Base-by-base conservation (phyloP, 2,797 vertebrate species). In the Naso thynnoides region DNA sequence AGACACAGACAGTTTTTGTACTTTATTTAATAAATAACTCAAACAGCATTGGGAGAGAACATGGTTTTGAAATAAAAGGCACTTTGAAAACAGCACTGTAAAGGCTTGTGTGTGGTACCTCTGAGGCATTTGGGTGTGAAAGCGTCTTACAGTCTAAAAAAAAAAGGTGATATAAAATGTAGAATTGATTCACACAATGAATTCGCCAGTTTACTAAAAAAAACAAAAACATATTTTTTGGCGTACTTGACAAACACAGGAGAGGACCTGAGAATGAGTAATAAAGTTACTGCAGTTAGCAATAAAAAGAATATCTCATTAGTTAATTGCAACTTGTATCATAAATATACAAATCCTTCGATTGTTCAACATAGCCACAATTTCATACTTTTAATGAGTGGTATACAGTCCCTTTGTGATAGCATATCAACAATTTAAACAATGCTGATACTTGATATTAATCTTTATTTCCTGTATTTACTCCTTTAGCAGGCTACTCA, bases 1-100 rank as follows among this genome's bases (percentile, higher is more conserved):
- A n/a, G 19, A 76, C 13, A 70, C n/a, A 44, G 4, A 63, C 31
- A n/a, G 4, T 47, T 88, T 83, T 81, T 83, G 66, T 78, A 75
- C 42, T 91, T 90, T 93, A 88, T 94, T 94, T 91, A 94, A 94
- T 94, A 94, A 94, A 94, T 94, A 93, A 91, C 79, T 87, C 83
- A 84, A 89, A 92, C 89, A 91, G 85, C 81, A 91, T 70, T 71
- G 84, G 76, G 80, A 86, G 78, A 86, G 53, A 91, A 87, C 70
- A 83, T 82, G 66, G 56, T 81, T 59, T 61, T 87, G 81, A 91
- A 93, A 92, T 80, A 85, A 92, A 91, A 93, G 92, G 90, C 91
- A 93, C 91, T 92, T 93, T 75, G 49, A 91, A 89, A 91, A 84
- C 76, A 90, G 88, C 63, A 88, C 81, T 74, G 79, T 83, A 47